Evolutionary conservation across 2,113 vertebrate genomes (phyloP).

Genomic region (Propithecus coquereli): DNA sequence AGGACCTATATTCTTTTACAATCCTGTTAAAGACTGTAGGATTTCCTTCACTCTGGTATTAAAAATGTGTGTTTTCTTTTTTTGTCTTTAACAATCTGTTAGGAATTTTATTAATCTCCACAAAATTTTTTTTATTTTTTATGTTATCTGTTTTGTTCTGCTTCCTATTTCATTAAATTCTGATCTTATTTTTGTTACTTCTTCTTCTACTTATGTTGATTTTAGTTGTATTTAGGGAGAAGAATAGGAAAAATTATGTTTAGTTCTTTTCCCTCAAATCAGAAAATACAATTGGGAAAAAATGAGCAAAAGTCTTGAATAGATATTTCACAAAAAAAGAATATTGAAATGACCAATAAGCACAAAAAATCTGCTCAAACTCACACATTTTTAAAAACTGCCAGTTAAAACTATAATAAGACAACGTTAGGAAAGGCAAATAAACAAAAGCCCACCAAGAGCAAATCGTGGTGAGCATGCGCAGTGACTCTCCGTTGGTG

Average conservation of each 20-base stretch:
- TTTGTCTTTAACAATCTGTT: background rate
- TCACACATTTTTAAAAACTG: background rate
- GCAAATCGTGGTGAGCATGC: background rate
- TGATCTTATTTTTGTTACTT: background rate
- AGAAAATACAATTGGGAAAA: background rate
- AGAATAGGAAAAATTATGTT: background rate
- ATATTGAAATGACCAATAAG: background rate
- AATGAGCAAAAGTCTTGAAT: background rate
- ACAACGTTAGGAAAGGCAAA: background rate
- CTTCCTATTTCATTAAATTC: background rate
- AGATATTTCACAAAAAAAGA: background rate
- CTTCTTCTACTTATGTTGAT: background rate
- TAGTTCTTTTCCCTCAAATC: background rate
- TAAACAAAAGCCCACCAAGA: background rate
- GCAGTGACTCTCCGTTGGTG: background rate
- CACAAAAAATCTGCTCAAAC: background rate
- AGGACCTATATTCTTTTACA: background rate
- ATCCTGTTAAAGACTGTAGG: background rate
- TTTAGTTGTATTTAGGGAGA: background rate
- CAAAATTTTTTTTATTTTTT: background rate
- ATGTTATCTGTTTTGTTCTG: background rate
- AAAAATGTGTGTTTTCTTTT: background rate
- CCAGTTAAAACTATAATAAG: background rate
- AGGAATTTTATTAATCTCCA: background rate
- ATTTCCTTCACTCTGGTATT: background rate